Conservation (phyloP, 2,113 vertebrate genomes). For the Triplophysa dalaica region DNA sequence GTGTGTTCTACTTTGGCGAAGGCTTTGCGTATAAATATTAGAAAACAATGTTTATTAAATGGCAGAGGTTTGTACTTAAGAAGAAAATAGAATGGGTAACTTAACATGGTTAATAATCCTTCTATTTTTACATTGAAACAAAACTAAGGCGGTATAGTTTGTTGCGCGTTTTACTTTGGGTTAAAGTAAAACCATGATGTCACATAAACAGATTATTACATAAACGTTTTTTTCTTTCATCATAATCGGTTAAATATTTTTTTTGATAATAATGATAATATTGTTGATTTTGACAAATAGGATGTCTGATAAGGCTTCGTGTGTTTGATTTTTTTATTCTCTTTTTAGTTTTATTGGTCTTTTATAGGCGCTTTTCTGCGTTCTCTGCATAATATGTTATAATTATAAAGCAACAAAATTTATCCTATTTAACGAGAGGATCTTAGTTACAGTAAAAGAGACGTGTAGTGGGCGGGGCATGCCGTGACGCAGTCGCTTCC, state of each 20-base stretch:
- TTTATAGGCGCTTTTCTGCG: neutral
- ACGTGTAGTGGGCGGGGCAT: neutral
- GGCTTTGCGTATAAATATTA: neutral
- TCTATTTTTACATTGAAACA: too few relatives aligned
- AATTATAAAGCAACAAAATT: neutral
- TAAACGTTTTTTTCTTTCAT: too few relatives aligned
- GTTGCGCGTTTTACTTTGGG: too few relatives aligned
- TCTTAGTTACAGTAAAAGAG: neutral
- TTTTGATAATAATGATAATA: neutral
- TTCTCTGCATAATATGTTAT: neutral
- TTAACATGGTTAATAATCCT: too few relatives aligned
- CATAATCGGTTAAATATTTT: too few relatives aligned
- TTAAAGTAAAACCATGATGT: too few relatives aligned
- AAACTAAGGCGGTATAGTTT: too few relatives aligned
- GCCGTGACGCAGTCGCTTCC: slow-evolving; percentile 31
- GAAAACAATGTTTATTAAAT: too few relatives aligned
- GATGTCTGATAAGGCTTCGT: neutral
- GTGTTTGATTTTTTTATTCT: neutral
- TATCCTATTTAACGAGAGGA: neutral
- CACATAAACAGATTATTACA: too few relatives aligned
- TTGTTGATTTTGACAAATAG: neutral
- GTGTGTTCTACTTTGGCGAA: neutral
- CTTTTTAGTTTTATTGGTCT: neutral
- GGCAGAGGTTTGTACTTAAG: too few relatives aligned
- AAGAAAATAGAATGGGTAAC: too few relatives aligned